Percentiles rank a stretch among this genome's conserved stretches.
These are phyloP conservation scores for Cynoglossus semilaevis DNA, from an alignment of 2,113 vertebrate species.

Conservation along the genomic window DNA sequence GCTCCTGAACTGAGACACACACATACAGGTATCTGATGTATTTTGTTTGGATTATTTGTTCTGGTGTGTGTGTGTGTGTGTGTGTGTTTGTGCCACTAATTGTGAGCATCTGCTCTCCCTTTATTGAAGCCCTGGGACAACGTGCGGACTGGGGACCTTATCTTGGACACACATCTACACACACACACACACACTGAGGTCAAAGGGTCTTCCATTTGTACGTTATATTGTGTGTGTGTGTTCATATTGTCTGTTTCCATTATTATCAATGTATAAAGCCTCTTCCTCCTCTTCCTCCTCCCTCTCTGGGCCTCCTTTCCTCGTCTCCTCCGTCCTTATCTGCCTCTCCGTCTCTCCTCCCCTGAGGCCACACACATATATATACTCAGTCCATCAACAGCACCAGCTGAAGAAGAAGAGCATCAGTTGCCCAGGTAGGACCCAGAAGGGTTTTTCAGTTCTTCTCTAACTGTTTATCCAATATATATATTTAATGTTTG, in stretches of 20 bases:
- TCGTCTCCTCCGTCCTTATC: constrained; percentile 4
- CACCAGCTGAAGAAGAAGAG: constrained; percentile 8
- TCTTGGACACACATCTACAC: constrained; percentile 33
- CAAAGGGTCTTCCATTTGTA: constrained; percentile 22
- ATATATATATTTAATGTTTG: neutral
- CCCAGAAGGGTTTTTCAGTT: neutral
- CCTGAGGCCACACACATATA: constrained; percentile 20
- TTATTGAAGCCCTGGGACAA: no score
- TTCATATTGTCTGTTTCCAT: constrained; percentile 45
- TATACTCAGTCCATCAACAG: constrained; percentile 12
- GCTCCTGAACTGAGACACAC: neutral
- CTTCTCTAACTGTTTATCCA: neutral
- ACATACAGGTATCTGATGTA: neutral
- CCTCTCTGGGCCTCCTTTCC: constrained; percentile 1
- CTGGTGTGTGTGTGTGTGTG: neutral
- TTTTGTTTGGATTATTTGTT: neutral
- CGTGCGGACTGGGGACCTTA: no score
- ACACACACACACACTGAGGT: constrained; percentile 20
- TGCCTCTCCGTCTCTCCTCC: constrained; percentile 6
- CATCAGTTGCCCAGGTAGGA: constrained; percentile 40
- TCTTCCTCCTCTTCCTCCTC: neutral
- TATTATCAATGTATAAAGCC: constrained; percentile 31
- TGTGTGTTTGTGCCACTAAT: constrained; percentile 30
- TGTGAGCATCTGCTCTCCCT: constrained; percentile 7
- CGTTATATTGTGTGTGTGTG: constrained; percentile 28